Evolutionary conservation across 2,888 invertebrate genomes (phyloP), one percentile per base, ranked within the genome.

Genomic region (Tenthredo distinguenda): DNA sequence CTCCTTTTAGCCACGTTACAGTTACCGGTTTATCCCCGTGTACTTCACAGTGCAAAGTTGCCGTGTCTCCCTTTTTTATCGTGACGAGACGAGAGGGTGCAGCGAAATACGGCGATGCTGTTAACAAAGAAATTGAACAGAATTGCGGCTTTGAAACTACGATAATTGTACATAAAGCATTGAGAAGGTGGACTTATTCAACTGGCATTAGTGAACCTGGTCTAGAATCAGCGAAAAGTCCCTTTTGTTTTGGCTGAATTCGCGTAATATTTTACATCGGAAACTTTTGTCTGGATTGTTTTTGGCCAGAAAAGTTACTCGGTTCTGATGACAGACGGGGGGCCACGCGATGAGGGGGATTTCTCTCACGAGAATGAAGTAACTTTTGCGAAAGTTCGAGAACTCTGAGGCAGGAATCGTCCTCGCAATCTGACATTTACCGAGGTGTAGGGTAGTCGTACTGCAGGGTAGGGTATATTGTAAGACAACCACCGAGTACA

Each of bases 1-100:
- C 96, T 86, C 96, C 96, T 89, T 95, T 95, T 91, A 96, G 94
- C 97, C 97, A 97, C 85, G 96, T 95, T 84, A 97, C 96, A 89
- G 96, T 97, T 90, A 97, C 96, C 83, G 97, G 97, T 91, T 96
- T 96, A 93, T 97, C 97, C 5, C 97, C 97, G 90, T 96, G 96
- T 3, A 97, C 97, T 91, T 96, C 96, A 92, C 97, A 97, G 90
- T 96, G 96, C 89, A 97, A 93, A 74, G 96, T 95, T 18, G 97
- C 96, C 5, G 96, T 96, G 90, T 97, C 96, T 18, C 96, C 96
- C 91, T 95, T 97, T 93, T 96, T 97, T 87, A 96, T 97, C 34
- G 96, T 96, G 18, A 96, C 96, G 85, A 96, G 94, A 90, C 96
- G 94, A 62, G 96, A 96, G 76, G 96, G 96, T 10, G 96, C 96